Evolutionary conservation across 2,888 invertebrate genomes (phyloP).

Genomic region (Scaptomyza cyrtandrae): DNA sequence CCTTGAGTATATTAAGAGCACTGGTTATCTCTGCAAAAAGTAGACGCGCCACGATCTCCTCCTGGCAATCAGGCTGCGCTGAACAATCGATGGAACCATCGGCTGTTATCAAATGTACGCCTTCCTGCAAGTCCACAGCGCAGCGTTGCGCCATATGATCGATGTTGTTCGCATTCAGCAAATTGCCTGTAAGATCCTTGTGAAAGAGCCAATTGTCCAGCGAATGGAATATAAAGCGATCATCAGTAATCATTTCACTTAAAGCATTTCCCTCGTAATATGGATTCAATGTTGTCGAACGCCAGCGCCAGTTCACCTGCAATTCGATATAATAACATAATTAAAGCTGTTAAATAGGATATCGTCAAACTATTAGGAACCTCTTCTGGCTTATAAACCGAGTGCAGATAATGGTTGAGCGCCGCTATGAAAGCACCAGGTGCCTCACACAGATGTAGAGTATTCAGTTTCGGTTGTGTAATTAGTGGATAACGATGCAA

Average conservation of each 20-base stretch:
- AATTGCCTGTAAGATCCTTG: slow-evolving; percentile 92
- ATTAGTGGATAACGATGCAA: slow-evolving; percentile 87
- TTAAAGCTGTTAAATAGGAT: background rate
- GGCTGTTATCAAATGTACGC: slow-evolving; percentile 91
- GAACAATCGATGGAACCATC: slow-evolving; percentile 97
- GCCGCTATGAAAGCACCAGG: slow-evolving; percentile 97
- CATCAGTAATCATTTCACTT: slow-evolving; percentile 89
- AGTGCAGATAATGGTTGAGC: slow-evolving; percentile 91
- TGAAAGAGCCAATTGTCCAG: slow-evolving; percentile 94
- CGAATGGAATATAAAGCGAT: slow-evolving; percentile 92
- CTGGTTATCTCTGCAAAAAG: slow-evolving; percentile 93
- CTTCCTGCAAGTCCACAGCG: slow-evolving; percentile 81
- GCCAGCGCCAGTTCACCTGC: slow-evolving; percentile 91
- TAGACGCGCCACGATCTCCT: slow-evolving; percentile 90
- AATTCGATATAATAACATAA: background rate
- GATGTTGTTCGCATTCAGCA: slow-evolving; percentile 90
- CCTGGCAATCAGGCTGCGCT: slow-evolving; percentile 94
- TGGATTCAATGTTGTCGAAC: slow-evolving; percentile 94
- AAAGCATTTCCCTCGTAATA: slow-evolving; percentile 94
- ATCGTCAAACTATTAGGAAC: slow-evolving; percentile 81
- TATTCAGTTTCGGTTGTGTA: slow-evolving; percentile 85
- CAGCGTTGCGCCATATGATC: slow-evolving; percentile 86
- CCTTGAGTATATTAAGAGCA: slow-evolving; percentile 89
- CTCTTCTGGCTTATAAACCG: slow-evolving; percentile 86
- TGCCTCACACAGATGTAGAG: slow-evolving; percentile 97